Evolutionary conservation across 2,888 invertebrate genomes (phyloP), one percentile per base, ranked within the genome.

Genomic region (Galerucella nymphaeae): DNA sequence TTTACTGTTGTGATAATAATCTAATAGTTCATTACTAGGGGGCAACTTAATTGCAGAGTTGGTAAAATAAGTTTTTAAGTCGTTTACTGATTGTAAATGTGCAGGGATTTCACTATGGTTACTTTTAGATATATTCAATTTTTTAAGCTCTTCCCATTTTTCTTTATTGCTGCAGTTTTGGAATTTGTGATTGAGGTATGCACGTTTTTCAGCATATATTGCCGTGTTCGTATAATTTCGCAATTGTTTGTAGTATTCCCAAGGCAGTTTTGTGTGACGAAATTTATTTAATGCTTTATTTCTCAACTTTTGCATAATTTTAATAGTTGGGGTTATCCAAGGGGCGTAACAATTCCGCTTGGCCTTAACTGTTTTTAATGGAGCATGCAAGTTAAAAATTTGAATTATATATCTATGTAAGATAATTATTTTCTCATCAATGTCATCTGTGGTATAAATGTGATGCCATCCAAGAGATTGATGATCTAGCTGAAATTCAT

Each of bases 271-370:
- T 16, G 30, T 66, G 4, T 18, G 23, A 41, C 42, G 30, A 41
- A 16, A 55, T n/a, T 16, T 53, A 18, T 50, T 50, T 50, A 66
- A 50, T 10, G 66, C 66, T 16, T 50, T 18, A 50, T 66, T 45
- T 18, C 48, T 66, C 9, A 48, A 48, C 14, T 55, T 66, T 20
- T 48, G 45, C n/a, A 53, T 13, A 23, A 53, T 11, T 66, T 50
- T 48, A n/a, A 66, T 53, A 14, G 48, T 48, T 14, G 57, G 18
- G 11, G 66, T 66, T 20, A 66, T 14, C 53, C 66, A 66, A n/a
- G 66, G 66, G 6, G 66, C 66, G 8, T 66, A 42, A 42, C 50
- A 38, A 38, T 66, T 66, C 10, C 42, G 42, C 16, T 55, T 66
- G 10, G 57, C 10, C n/a, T 55, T 14, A 14, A 66, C 23, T 16